These are phyloP conservation scores for Mobula hypostoma DNA, from an alignment of 2,113 vertebrate species.

Conservation along the genomic window DNA sequence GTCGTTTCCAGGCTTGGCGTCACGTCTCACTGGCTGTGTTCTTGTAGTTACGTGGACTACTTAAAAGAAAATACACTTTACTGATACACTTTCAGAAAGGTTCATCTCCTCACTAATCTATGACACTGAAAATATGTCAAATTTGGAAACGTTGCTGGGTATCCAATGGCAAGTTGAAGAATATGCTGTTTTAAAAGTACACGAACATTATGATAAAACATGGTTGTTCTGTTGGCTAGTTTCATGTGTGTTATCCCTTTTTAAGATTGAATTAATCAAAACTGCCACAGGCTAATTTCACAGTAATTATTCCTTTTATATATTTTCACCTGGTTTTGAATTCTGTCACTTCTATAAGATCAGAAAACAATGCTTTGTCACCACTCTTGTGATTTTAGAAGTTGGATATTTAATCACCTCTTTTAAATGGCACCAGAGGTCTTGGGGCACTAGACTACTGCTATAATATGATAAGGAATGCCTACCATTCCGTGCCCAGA, in stretches of 20 bases:
- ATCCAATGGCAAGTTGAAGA: background rate
- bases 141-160: background rate
- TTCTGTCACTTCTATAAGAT: background rate
- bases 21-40: too few relatives aligned
- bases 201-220: background rate
- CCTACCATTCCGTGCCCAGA: too few relatives aligned
- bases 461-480: too few relatives aligned
- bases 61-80: too few relatives aligned
- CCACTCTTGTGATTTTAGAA: background rate
- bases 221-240: background rate
- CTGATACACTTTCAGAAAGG: background rate
- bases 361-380: background rate
- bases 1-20: too few relatives aligned
- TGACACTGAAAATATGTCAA: background rate
- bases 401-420: background rate
- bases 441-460: too few relatives aligned
- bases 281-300: background rate
- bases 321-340: background rate
- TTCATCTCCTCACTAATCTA: background rate
- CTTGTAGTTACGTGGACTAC: too few relatives aligned
- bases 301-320: background rate
- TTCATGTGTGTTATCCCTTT: background rate
- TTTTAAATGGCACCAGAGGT: too few relatives aligned
- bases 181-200: background rate
- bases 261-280: background rate